Evolutionary conservation across 2,888 invertebrate species (phyloP), one percentile per base, ranked within the genome.

Genomic region (Drosophila ezoana): DNA sequence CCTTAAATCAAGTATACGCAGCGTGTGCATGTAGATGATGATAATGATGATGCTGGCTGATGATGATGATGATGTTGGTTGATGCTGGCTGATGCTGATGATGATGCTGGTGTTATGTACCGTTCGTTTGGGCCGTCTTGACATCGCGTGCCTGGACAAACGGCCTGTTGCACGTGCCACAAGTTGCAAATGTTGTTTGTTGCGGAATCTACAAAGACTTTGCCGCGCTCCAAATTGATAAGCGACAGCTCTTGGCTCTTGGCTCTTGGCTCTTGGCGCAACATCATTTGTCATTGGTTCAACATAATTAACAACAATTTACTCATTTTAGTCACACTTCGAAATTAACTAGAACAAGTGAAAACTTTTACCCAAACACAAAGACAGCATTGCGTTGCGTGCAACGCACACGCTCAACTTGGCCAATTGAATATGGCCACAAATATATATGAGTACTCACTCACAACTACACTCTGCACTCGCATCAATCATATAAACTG

Each of bases 261-360:
- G 18, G 18, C 38, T 23, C 47, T 56, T 35, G 4, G 47, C 35
- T 23, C 23, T 20, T 20, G 20, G 20, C 52, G 38, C 44, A 44
- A 40, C 64, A 65, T 80, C 88, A 82, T 88, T 89, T 84, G 85
- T 89, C 87, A 84, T 84, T 89, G 68, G 89, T 71, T 76, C 82
- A 69, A 52, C 76, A 65, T 79, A 72, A 89, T 89, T 83, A 75
- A 61, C 70, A 78, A 81, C 79, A 87, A 88, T 88, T 87, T 78
- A 70, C 72, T 59, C 64, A 45, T 62, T 65, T 84, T 76, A 79
- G 87, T 64, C 68, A 72, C 79, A 84, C 65, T 53, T 14, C 32
- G 20, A 51, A 69, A 59, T 60, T 41, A 76, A 72, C 75, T 66
- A 83, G 83, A 83, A 84, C 78, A 84, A 83, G 83, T 78, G 85